A percentile compares a stretch with the other conserved stretches of the same genome.
Conservation (phyloP, 2,113 vertebrate genomes). For the Amphilophus citrinellus region DNA sequence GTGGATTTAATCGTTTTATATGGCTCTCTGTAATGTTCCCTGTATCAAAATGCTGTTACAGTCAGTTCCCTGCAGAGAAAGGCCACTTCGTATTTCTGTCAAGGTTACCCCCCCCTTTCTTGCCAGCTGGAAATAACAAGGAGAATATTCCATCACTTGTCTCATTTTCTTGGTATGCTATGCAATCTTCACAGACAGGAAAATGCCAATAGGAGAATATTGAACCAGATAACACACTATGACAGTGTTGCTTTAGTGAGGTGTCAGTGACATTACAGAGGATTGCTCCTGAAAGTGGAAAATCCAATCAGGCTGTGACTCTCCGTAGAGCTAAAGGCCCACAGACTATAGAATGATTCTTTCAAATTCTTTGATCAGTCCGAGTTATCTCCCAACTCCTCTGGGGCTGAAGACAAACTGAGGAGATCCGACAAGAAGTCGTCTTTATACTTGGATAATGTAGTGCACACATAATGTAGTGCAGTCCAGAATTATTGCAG, state of each 20-base stretch:
- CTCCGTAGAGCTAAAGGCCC: slow-evolving; percentile 45
- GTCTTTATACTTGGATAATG: slow-evolving; percentile 5
- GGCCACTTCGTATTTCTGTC: slow-evolving; percentile 50
- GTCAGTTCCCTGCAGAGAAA: slow-evolving; percentile 40
- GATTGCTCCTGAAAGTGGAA: slow-evolving; percentile 68
- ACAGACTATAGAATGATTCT: slow-evolving; percentile 59
- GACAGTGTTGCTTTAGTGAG: slow-evolving; percentile 63
- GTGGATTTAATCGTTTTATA: slow-evolving; percentile 31
- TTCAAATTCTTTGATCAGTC: slow-evolving; percentile 68
- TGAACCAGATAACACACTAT: slow-evolving; percentile 62
- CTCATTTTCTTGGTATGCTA: slow-evolving; percentile 48
- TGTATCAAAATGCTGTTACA: slow-evolving; percentile 46
- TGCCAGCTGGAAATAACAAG: slow-evolving; percentile 51
- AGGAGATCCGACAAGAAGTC: slow-evolving; percentile 30
- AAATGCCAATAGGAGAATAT: slow-evolving; percentile 69
- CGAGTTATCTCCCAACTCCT: slow-evolving; percentile 39
- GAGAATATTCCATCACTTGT: slow-evolving; percentile 52
- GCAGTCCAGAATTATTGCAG: neutral
- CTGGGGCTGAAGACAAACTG: slow-evolving; percentile 45
- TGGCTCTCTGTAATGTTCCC: slow-evolving; percentile 19
- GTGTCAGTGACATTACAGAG: slow-evolving; percentile 62
- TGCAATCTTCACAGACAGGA: slow-evolving; percentile 31
- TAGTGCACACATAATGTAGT: neutral
- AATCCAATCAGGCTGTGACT: slow-evolving; percentile 72
- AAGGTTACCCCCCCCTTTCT: slow-evolving; percentile 13